These are phyloP conservation scores for Chrysopa pallens DNA, from an alignment of 1,140 invertebrate genomes.

Conservation along the genomic window DNA sequence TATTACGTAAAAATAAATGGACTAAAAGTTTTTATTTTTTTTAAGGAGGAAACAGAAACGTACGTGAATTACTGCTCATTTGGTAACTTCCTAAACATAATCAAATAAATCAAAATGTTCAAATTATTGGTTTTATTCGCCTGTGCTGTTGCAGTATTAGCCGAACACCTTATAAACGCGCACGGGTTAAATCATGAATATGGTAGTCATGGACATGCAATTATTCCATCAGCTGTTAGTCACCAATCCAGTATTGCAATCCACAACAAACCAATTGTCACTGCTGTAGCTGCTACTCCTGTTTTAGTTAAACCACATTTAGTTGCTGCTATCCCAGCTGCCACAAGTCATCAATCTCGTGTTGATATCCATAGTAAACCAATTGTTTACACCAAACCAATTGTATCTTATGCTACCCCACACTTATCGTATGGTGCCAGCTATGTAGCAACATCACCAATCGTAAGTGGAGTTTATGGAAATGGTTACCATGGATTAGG, in stretches of 20 bases:
- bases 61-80: no score
- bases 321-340: background rate
- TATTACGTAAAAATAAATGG: no score
- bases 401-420: slow-evolving; percentile 5
- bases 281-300: background rate
- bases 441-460: no score
- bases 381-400: background rate
- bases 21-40: no score
- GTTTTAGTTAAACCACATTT: background rate
- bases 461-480: no score
- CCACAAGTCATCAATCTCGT: background rate
- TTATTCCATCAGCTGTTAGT: background rate
- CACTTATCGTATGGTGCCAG: background rate
- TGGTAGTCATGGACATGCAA: background rate
- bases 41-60: no score
- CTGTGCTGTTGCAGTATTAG: slow-evolving; percentile 23
- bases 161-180: slow-evolving; percentile 12
- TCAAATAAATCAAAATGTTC: slow-evolving; percentile 23
- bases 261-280: background rate
- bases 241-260: background rate
- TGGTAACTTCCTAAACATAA: no score
- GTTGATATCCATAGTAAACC: background rate
- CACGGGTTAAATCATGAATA: background rate
- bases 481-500: no score
- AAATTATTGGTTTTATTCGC: slow-evolving; percentile 36